Conservation (phyloP, 2,888 invertebrate genomes). For the Drosophila eohydei region DNA sequence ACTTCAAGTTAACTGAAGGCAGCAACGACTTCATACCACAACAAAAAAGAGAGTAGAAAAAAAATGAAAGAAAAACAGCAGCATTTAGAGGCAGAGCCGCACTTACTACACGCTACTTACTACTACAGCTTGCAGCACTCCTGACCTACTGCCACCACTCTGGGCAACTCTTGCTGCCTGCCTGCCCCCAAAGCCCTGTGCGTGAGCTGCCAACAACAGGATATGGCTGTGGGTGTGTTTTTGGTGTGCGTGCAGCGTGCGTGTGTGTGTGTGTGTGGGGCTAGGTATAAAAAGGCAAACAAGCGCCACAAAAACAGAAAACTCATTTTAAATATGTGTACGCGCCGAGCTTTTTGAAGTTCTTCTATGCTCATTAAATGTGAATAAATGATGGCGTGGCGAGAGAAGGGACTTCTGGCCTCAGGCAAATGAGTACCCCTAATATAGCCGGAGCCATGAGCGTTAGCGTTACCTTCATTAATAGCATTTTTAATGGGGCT, state of each 20-base stretch:
- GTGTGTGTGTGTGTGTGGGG: slow-evolving; percentile 12
- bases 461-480: slow-evolving; percentile 30
- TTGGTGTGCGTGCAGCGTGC: slow-evolving; percentile 1
- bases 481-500: slow-evolving; percentile 40
- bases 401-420: slow-evolving; percentile 6
- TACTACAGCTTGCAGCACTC: slow-evolving; percentile 62
- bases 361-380: slow-evolving; percentile 69
- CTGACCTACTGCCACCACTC: slow-evolving; percentile 64
- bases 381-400: slow-evolving; percentile 65
- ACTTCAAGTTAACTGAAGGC: slow-evolving; percentile 68
- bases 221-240: slow-evolving; percentile 42
- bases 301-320: slow-evolving; percentile 55
- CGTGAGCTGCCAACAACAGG: slow-evolving; percentile 45
- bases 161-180: slow-evolving; percentile 1
- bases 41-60: slow-evolving; percentile 56
- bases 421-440: slow-evolving; percentile 32
- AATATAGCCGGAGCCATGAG: slow-evolving; percentile 15
- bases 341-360: slow-evolving; percentile 59
- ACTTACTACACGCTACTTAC: slow-evolving; percentile 77
- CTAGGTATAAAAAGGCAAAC: slow-evolving; percentile 69
- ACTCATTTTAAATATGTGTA: slow-evolving; percentile 67
- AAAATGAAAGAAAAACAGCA: slow-evolving; percentile 24
- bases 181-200: slow-evolving; percentile 14
- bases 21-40: slow-evolving; percentile 78
- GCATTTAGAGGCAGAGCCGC: slow-evolving; percentile 56